Evolutionary conservation across 2,113 vertebrate genomes (phyloP), one percentile per base, ranked within the genome.

Genomic region (Pollachius pollachius): DNA sequence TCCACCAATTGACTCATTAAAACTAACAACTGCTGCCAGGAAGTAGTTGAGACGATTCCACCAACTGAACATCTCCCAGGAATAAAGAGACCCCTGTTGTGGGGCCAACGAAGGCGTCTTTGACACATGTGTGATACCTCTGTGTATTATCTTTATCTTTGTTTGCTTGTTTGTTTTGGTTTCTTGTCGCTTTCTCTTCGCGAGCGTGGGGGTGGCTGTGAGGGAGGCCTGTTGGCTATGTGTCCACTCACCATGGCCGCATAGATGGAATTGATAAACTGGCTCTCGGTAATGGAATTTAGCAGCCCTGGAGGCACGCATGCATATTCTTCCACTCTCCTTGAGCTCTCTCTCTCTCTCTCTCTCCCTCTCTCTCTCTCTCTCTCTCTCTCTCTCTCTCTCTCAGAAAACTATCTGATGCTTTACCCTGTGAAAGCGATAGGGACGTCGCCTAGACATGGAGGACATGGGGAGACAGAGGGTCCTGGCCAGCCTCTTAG

Each of bases 191-290:
- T 15, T 9, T 48, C 41, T 48, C 41, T 41, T 18, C 15, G 15
- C 62, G 15, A 64, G 17, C 19, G 17, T 2, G 27, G 30, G 34
- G 4, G 41, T 71, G 11, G 37, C 52, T 69, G 30, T 48, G 19
- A 65, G 19, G 34, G 37, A 41, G 41, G 61, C 30, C 77, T 23
- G 19, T 13, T 48, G 66, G 77, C 61, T 62, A 64, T 68, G 52
- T 61, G 56, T 67, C 66, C 37, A 25, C 58, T 61, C 52, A 56
- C 54, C 67, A 54, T 63, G 23, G 15, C n/a, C 30, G 16, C 66
- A 72, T 72, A 66, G 73, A 71, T 75, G 64, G 67, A 72, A 62
- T 72, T 75, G 77, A 79, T 60, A 75, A 69, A 72, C 56, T 62
- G 58, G 21, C 11, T 71, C 30, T 59, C 48, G 11, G 58, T 75